Percentiles rank a stretch among this genome's conserved stretches.
phyloP scores from a whole-genome alignment of 1,140 invertebrate species.

The Bombus turneri region DNA sequence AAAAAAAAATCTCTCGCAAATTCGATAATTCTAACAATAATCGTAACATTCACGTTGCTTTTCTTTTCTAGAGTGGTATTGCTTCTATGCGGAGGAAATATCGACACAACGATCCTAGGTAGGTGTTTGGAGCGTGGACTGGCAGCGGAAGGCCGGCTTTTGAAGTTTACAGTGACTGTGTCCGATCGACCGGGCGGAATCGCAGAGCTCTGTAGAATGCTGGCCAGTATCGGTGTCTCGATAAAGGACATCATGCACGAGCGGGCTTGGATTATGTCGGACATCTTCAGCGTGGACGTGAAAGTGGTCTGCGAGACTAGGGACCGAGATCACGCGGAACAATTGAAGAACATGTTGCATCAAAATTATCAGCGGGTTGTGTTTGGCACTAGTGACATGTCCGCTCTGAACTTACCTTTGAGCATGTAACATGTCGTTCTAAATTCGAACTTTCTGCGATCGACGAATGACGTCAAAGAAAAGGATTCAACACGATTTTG shows the following conservation, averaged over 20 bases:
- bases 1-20: no score
- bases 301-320: constrained; percentile 93
- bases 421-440: neutral
- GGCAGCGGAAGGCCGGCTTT: constrained; percentile 92
- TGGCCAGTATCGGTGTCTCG: constrained; percentile 91
- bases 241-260: constrained; percentile 98
- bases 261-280: constrained; percentile 93
- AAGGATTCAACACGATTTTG: no score
- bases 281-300: constrained; percentile 93
- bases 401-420: neutral
- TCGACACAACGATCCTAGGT: constrained; percentile 95
- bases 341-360: constrained; percentile 85
- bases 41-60: neutral
- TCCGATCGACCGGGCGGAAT: constrained; percentile 94
- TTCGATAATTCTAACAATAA: neutral
- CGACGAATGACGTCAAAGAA: no score
- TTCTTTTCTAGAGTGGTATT: constrained; percentile 87
- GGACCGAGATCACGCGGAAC: constrained; percentile 88
- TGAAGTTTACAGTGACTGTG: constrained; percentile 94
- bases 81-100: constrained; percentile 94
- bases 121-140: constrained; percentile 94
- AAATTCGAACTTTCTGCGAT: neutral
- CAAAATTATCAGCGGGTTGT: constrained; percentile 84
- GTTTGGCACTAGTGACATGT: constrained; percentile 45
- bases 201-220: constrained; percentile 90